These are phyloP conservation scores for Holacanthus passer DNA, from an alignment of 2,113 vertebrate species.

Conservation along the genomic window DNA sequence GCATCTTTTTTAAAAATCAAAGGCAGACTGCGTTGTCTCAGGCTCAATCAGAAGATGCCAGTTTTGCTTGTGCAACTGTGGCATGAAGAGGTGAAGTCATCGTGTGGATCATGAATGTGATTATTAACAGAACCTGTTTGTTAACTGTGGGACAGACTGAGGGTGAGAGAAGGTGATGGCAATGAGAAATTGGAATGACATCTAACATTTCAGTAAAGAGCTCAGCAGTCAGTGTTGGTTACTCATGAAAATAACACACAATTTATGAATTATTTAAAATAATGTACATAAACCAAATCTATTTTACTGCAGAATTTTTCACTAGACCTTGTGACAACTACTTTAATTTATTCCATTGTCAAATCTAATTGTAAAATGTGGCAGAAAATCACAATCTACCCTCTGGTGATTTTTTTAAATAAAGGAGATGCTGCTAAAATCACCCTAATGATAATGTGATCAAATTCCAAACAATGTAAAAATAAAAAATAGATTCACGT, in stretches of 20 bases:
- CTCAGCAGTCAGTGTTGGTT: neutral
- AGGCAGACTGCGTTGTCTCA: neutral
- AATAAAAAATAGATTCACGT: no score
- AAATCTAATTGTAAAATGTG: neutral
- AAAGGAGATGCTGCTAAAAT: no score
- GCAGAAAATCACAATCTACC: neutral
- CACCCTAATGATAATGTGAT: no score
- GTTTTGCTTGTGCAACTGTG: neutral
- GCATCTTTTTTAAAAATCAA: constrained; percentile 4
- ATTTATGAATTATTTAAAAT: neutral
- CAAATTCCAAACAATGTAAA: neutral
- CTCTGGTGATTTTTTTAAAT: neutral
- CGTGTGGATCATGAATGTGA: neutral
- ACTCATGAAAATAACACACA: neutral
- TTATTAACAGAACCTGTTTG: constrained; percentile 46
- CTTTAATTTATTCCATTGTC: neutral
- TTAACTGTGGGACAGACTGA: neutral
- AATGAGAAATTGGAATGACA: neutral
- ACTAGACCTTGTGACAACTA: neutral
- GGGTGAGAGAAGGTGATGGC: neutral
- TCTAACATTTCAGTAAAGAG: neutral
- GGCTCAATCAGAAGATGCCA: neutral
- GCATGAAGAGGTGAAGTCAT: neutral
- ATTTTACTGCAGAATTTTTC: neutral
- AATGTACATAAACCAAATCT: neutral